These are phyloP conservation scores for Oriolus oriolus DNA, from an alignment of 2,113 vertebrate genomes.

Conservation along the genomic window DNA sequence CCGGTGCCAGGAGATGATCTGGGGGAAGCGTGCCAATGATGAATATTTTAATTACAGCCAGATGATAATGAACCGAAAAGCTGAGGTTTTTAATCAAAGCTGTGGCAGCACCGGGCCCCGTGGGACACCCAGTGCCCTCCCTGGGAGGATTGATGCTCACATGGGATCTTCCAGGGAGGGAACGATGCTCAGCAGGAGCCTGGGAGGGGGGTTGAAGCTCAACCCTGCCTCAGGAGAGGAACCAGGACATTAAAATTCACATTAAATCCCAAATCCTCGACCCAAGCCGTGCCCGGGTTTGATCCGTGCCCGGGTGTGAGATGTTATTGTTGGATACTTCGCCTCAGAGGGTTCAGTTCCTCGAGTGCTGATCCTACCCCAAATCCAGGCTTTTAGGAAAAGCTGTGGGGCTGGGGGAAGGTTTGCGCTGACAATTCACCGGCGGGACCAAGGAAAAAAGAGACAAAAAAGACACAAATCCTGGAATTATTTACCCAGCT, in stretches of 20 bases:
- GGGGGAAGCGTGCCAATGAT: conserved; percentile 2
- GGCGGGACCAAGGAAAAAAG: neutral
- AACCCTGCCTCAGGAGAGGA: neutral
- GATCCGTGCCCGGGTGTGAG: fast-evolving
- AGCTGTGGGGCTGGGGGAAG: neutral
- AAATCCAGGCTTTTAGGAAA: neutral
- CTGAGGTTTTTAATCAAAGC: neutral
- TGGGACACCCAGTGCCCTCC: fast-evolving
- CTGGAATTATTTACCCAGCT: neutral
- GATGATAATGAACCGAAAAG: neutral
- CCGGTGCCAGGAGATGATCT: neutral
- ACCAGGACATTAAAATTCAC: neutral
- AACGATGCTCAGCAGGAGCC: neutral
- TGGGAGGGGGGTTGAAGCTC: neutral
- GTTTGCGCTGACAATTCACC: neutral
- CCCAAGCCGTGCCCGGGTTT: fast-evolving
- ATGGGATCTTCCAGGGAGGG: neutral
- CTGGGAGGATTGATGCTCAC: neutral
- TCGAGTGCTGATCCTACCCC: neutral
- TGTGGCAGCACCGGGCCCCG: neutral
- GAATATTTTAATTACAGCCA: conserved; percentile 61
- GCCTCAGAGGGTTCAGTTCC: neutral
- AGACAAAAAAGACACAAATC: neutral
- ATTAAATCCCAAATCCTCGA: neutral
- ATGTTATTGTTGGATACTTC: fast-evolving